Percentiles rank a stretch among this genome's conserved stretches.
These are phyloP conservation scores for Eurois occulta DNA, from an alignment of 2,888 invertebrate genomes.

Conservation along the genomic window DNA sequence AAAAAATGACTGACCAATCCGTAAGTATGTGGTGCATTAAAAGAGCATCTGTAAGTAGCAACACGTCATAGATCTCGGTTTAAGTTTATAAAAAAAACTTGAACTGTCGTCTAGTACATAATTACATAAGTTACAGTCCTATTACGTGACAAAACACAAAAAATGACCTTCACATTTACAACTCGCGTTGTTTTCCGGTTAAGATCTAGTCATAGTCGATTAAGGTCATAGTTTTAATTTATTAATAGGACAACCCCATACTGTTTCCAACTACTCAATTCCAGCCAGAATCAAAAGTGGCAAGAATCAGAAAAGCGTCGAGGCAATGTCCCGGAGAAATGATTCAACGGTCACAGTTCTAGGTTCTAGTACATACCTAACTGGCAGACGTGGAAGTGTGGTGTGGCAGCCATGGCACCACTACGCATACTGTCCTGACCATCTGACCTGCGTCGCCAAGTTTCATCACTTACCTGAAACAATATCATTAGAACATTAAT, in stretches of 20 bases:
- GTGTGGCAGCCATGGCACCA: conserved; percentile 46
- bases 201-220: background rate
- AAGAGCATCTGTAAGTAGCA: background rate
- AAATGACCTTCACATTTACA: conserved; percentile 32
- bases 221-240: background rate
- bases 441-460: conserved; percentile 41
- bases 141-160: conserved; percentile 4
- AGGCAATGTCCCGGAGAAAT: background rate
- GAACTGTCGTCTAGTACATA: background rate
- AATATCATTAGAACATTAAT: conserved; percentile 43
- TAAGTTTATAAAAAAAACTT: background rate
- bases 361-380: conserved; percentile 68
- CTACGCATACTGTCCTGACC: conserved; percentile 32
- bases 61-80: background rate
- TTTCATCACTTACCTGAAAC: conserved; percentile 78
- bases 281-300: background rate
- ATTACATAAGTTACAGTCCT: background rate
- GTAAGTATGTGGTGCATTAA: background rate
- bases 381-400: conserved; percentile 70
- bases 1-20: background rate
- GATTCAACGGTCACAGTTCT: background rate
- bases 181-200: conserved; percentile 8
- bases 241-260: background rate
- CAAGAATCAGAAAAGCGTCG: background rate
- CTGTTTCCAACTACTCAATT: background rate